Base-by-base conservation (phyloP, 1,140 invertebrate species). In the Zaprionus gabonicus region DNA sequence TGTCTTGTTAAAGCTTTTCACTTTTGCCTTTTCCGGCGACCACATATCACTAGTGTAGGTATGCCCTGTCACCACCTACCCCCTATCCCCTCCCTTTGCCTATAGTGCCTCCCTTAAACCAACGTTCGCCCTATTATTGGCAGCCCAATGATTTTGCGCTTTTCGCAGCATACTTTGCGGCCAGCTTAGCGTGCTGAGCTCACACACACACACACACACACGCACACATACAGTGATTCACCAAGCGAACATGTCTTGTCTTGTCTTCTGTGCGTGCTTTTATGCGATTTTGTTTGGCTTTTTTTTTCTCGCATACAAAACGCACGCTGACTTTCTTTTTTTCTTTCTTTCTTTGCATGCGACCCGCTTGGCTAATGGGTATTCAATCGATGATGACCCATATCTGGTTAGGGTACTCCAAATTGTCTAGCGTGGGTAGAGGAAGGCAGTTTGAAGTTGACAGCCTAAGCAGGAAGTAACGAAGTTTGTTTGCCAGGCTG, bases 311-410 rank as follows among this genome's bases (percentile, higher is more conserved):
- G 36, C 36, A 10, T 34, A 34, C 13, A 38, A 38, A 38, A 38
- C 36, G 36, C 36, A n/a, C 15, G 25, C 36, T n/a, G 13, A 25
- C 12, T 67, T 46, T 34, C 46, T 51, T 63, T 63, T 25, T 13
- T 53, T 34, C 46, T 51, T 64, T 64, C 41, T 6, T 36, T 51
- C 20, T 58, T 67, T 67, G 53, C 65, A 67, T 67, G 56, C 44
- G 28, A 20, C 25, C 64, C 55, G 36, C 15, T 27, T 46, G 38
- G 65, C 65, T 67, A 67, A 67, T 67, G 65, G 41, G 55, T 49
- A 67, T 67, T 67, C 55, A 67, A 67, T 67, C 65, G 65, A 58
- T 67, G 65, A 58, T 67, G 55, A 67, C 65, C 65, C 65, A 67
- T 58, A 67, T 67, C 51, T 66, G 44, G 6, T 7, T 17, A 17